A percentile compares a stretch with the other conserved stretches of the same genome.
Conservation (phyloP, 2,888 invertebrate species). For the Volucella bombylans region DNA sequence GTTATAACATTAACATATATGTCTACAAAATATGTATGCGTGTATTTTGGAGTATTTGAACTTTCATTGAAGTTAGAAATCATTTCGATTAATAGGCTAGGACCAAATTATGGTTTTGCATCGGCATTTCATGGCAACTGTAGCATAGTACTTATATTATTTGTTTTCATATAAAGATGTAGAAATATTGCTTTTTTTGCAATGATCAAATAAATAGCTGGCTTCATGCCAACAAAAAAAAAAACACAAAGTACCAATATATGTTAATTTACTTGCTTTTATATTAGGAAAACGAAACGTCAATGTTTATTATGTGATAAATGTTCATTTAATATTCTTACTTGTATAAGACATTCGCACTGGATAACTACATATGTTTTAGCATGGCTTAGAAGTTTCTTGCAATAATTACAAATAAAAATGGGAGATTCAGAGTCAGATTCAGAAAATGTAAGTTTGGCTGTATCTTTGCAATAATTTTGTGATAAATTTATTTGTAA, state of each 20-base stretch:
- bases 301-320: conserved; percentile 57
- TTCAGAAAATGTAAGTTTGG: conserved; percentile 65
- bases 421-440: conserved; percentile 61
- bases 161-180: background rate
- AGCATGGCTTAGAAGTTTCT: conserved; percentile 51
- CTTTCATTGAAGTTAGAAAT: too few relatives aligned
- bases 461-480: background rate
- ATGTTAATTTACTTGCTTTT: conserved; percentile 61
- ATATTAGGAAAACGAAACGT: conserved; percentile 44
- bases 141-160: background rate
- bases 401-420: conserved; percentile 23
- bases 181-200: too few relatives aligned
- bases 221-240: too few relatives aligned
- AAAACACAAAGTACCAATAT: conserved; percentile 12
- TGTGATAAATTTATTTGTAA: background rate
- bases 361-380: conserved; percentile 56
- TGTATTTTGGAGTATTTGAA: too few relatives aligned
- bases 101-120: background rate
- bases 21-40: too few relatives aligned
- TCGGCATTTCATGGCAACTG: background rate
- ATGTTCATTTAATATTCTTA: conserved; percentile 37
- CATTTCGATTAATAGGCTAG: too few relatives aligned
- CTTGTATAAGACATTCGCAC: conserved; percentile 16
- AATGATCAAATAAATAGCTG: too few relatives aligned
- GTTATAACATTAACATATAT: too few relatives aligned